phyloP scores from a whole-genome alignment of 37 sponge, comb jelly and placozoan genomes.

The Spongia lamella region DNA sequence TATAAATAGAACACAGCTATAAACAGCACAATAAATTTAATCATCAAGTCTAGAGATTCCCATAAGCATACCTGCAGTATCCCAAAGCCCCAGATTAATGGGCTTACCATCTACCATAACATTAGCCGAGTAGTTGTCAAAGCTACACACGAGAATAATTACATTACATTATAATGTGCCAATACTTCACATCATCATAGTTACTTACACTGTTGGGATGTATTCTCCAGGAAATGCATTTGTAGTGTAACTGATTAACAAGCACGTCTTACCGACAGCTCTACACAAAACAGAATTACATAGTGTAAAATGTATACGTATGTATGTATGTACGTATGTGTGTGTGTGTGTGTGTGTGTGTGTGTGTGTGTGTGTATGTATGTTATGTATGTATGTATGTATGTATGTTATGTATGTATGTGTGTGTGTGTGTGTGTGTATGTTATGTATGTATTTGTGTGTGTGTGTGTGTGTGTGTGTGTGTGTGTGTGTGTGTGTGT shows the following conservation, averaged over 20 bases:
- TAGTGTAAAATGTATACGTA: too few species aligned
- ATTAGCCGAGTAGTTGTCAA: conserved; percentile 98
- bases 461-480: too few species aligned
- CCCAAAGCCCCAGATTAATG: conserved; percentile 96
- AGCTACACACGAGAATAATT: conserved; percentile 46
- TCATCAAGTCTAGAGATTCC: not conserved
- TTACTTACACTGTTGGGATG: conserved; percentile 98
- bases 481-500: too few species aligned
- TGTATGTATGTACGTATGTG: too few species aligned
- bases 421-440: too few species aligned
- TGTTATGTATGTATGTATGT: too few species aligned
- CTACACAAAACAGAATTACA: conserved; percentile 38
- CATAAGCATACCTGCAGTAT: conserved; percentile 87
- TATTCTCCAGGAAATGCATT: conserved; percentile 99
- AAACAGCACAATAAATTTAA: not conserved
- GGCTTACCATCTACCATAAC: conserved; percentile 99
- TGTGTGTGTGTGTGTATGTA: not conserved
- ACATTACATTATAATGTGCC: not conserved
- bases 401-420: too few species aligned
- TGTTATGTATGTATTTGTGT: too few species aligned
- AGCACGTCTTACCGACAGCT: conserved; percentile 97
- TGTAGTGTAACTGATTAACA: conserved; percentile 98
- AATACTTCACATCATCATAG: too few species aligned
- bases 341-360: not conserved
- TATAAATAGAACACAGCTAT: not conserved